A percentile compares a stretch with the other conserved stretches of the same genome.
phyloP scores from a whole-genome alignment of 2,888 invertebrate genomes.

The Nemotelus pantherinus region DNA sequence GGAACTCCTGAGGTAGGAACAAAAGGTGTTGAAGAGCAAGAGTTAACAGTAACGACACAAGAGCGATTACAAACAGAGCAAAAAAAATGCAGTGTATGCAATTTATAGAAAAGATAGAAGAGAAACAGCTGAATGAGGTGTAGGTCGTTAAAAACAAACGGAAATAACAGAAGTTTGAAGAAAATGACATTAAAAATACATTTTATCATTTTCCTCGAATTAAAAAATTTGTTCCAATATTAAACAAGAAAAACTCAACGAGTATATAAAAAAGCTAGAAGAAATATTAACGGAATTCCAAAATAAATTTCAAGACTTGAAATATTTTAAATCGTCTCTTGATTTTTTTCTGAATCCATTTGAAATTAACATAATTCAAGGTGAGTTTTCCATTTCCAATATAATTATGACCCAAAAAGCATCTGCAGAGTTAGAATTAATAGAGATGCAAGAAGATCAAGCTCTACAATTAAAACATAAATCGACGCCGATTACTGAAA shows the following conservation, averaged over 20 bases:
- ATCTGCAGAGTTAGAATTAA: conserved; percentile 53
- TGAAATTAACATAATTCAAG: conserved; percentile 41
- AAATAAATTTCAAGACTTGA: conserved; percentile 32
- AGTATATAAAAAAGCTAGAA: conserved; percentile 33
- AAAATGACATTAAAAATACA: too few relatives aligned
- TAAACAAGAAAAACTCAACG: conserved; percentile 12
- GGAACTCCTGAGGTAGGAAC: too few relatives aligned
- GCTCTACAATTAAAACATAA: conserved; percentile 50
- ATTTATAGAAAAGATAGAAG: too few relatives aligned
- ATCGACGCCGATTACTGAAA: conserved; percentile 45
- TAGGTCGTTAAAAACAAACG: too few relatives aligned
- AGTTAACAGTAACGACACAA: too few relatives aligned
- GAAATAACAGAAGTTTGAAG: too few relatives aligned
- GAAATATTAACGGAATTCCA: conserved; percentile 26
- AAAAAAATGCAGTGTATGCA: too few relatives aligned
- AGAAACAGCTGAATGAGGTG: too few relatives aligned
- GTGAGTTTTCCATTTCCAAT: conserved; percentile 46
- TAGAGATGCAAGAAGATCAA: conserved; percentile 52
- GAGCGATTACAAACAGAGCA: too few relatives aligned
- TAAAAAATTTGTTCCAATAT: not conserved
- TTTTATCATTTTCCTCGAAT: not conserved
- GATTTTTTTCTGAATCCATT: conserved; percentile 19
- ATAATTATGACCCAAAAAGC: conserved; percentile 52
- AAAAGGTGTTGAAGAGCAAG: too few relatives aligned
- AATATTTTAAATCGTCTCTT: conserved; percentile 41